Evolutionary conservation across 2,113 vertebrate species (phyloP).

Genomic region (Tragelaphus imberbis): DNA sequence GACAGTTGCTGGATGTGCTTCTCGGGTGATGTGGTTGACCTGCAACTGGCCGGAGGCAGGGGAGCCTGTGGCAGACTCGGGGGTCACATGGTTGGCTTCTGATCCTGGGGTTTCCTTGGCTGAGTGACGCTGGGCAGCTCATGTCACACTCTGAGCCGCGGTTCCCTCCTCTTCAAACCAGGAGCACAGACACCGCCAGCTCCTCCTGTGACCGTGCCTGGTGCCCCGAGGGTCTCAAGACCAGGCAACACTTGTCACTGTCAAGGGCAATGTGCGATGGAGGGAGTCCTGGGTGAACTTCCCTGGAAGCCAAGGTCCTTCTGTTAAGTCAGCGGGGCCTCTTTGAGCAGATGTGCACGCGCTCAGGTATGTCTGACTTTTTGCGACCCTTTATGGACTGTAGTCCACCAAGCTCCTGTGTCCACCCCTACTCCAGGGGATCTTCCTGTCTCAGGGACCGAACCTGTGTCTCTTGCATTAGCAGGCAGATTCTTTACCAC

Average conservation of each 20-base stretch:
- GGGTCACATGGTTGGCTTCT: rapidly evolving
- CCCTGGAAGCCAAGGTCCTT: rapidly evolving
- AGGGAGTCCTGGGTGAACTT: rapidly evolving
- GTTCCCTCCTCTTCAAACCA: not conserved
- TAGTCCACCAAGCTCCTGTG: not conserved
- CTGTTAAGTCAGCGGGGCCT: rapidly evolving
- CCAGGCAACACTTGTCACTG: not conserved
- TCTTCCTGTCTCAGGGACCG: not conserved
- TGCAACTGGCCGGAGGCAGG: not conserved
- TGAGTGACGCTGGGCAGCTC: no score
- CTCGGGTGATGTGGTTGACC: rapidly evolving
- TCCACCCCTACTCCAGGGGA: not conserved
- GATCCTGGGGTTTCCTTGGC: not conserved
- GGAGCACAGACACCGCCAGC: rapidly evolving
- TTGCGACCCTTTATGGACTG: not conserved
- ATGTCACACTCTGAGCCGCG: rapidly evolving
- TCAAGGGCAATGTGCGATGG: rapidly evolving
- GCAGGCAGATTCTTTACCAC: not conserved
- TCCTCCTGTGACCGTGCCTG: rapidly evolving
- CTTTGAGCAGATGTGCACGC: rapidly evolving
- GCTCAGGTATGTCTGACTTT: not conserved
- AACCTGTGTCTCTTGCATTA: not conserved
- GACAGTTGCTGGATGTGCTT: rapidly evolving
- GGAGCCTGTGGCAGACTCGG: not conserved
- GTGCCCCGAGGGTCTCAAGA: rapidly evolving